These are phyloP conservation scores for Elysia chlorotica DNA, from an alignment of 1,140 invertebrate genomes.

Conservation along the genomic window DNA sequence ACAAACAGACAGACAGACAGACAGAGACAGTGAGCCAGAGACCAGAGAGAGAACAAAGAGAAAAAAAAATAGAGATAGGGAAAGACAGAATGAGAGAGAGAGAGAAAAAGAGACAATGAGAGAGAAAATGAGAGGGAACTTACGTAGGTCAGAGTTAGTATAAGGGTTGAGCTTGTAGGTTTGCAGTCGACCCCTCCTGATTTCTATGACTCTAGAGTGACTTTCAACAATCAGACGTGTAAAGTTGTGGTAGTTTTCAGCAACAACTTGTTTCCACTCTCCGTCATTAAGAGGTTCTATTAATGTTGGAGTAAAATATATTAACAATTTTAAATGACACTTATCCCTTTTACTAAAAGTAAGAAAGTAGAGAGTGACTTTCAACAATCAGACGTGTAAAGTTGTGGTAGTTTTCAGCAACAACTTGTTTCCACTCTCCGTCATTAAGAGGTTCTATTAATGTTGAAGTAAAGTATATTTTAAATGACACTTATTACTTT, in stretches of 20 bases:
- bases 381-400: conserved; percentile 68
- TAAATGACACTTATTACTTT: too few species aligned
- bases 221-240: conserved; percentile 64
- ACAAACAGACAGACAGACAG: not conserved
- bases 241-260: conserved; percentile 73
- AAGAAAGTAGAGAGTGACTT: too few species aligned
- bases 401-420: conserved; percentile 73
- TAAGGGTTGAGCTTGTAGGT: conserved; percentile 31
- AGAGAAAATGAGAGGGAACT: too few species aligned
- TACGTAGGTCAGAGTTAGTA: too few species aligned
- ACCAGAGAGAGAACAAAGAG: not conserved
- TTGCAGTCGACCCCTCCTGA: conserved; percentile 67
- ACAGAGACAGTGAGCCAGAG: not conserved
- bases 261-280: conserved; percentile 72
- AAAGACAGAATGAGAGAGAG: too few species aligned
- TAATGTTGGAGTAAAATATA: not conserved
- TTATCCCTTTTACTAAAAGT: too few species aligned
- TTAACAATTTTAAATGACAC: not conserved
- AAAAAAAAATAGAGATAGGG: too few species aligned
- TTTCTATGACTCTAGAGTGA: conserved; percentile 63
- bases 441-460: conserved; percentile 32
- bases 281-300: conserved; percentile 37
- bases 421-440: conserved; percentile 69
- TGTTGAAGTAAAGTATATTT: too few species aligned
- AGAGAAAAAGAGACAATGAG: too few species aligned